Base-by-base conservation (phyloP, 2,888 invertebrate genomes). In the Troglohyphantes excavatus region DNA sequence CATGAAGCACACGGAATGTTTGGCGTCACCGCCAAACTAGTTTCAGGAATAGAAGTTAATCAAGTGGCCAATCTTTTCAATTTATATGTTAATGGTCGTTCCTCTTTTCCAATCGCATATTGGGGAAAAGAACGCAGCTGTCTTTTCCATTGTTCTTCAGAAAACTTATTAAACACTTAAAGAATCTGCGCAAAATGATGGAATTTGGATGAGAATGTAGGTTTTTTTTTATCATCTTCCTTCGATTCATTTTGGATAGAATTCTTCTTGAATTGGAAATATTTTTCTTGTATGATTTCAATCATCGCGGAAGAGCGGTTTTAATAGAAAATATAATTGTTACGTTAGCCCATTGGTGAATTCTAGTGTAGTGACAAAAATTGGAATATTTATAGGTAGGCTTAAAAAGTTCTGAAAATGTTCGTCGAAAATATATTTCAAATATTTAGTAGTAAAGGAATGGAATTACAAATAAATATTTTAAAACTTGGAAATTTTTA, bases 1-100 rank as follows among this genome's bases (percentile, higher is more conserved):
- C 2, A 53, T 53, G n/a, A 53, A 5, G 5, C 53, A 53, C 5
- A 13, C 17, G 5, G 53, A 53, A 53, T 53, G n/a, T 53, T 53
- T 53, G 53, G 53, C n/a, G n/a, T 53, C 17, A 19, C n/a, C 6
- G 2, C 33, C 29, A 17, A 68, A 26, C 53, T 2, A 33, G n/a
- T 27, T 13, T 11, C 2, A 13, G 26, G 81, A 82, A 23, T 82
- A 19, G 21, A 26, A 59, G 81, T 70, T 82, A 70, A 82, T 70
- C 81, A 82, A 29, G 27, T 63, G 29, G 17, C 59, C 68, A 82
- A 61, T 70, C 59, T 70, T 70, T 82, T 53, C 70, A 82, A 82
- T 82, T 59, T 82, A 82, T 82, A 82, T 82, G 70, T 68, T 59
- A 82, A 82, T 59, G 70, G 17, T 17, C 5, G 53, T 6, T 7